Percentiles rank a stretch among this genome's conserved stretches.
Evolutionary conservation across 2,797 vertebrate genomes (phyloP).

Genomic region (Pantherophis vulpinus): DNA sequence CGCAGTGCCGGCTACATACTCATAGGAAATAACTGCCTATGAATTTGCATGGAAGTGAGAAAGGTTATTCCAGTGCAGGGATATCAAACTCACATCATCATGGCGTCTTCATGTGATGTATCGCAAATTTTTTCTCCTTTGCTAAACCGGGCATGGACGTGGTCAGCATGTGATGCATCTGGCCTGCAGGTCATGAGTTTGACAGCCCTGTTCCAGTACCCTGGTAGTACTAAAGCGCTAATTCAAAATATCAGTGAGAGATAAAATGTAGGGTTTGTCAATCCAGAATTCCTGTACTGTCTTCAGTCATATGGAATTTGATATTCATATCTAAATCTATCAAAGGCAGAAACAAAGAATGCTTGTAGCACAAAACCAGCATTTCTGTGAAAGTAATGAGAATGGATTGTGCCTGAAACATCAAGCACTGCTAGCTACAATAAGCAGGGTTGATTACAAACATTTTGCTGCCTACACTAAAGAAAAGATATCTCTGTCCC

Average conservation of each 20-base stretch:
- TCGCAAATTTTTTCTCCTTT: too few species aligned
- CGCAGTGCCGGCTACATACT: background rate
- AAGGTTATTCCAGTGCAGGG: background rate
- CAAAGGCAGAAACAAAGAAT: background rate
- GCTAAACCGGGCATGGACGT: too few species aligned
- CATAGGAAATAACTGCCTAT: background rate
- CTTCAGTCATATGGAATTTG: background rate
- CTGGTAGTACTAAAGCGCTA: background rate
- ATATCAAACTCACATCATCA: too few species aligned
- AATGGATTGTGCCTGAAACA: background rate
- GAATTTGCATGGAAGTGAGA: background rate
- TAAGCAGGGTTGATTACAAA: background rate
- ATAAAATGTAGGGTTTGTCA: background rate
- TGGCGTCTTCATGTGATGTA: too few species aligned
- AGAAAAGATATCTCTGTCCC: background rate
- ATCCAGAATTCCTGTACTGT: background rate
- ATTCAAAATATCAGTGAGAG: background rate
- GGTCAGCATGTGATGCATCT: too few species aligned
- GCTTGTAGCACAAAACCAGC: background rate
- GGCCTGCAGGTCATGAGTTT: too few species aligned
- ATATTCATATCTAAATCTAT: background rate
- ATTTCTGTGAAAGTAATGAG: background rate
- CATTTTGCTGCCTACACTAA: background rate
- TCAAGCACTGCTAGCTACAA: background rate
- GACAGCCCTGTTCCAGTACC: too few species aligned